A percentile compares a stretch with the other conserved stretches of the same genome.
Conservation (phyloP, 2,888 invertebrate genomes). For the Tetragnatha montana region DNA sequence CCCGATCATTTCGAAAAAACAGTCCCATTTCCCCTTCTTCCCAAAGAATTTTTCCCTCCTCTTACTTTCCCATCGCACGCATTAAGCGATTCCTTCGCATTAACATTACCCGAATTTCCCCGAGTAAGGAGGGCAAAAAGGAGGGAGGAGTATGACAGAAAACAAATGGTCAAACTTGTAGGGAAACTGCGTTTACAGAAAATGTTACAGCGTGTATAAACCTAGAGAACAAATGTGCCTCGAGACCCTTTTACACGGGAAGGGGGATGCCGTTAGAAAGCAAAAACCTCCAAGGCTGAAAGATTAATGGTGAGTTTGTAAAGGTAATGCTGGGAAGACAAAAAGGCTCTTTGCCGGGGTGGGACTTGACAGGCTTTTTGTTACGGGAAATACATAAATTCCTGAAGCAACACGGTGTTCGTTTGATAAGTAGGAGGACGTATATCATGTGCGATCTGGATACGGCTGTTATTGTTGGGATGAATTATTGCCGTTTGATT, state of each 20-base stretch:
- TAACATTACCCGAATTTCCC: constrained; percentile 35
- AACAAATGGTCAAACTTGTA: constrained; percentile 64
- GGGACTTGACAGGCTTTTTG: constrained; percentile 15
- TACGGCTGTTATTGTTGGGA: neutral
- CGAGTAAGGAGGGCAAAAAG: neutral
- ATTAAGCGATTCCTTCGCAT: constrained; percentile 42
- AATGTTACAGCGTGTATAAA: constrained; percentile 64
- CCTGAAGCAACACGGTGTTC: constrained; percentile 11
- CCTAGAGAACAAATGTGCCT: constrained; percentile 59
- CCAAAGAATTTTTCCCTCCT: neutral
- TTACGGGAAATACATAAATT: constrained; percentile 40
- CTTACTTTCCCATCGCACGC: constrained; percentile 9
- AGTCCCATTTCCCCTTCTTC: neutral
- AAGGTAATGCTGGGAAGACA: constrained; percentile 54
- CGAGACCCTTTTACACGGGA: constrained; percentile 46
- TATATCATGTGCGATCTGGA: neutral
- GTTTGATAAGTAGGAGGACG: constrained; percentile 1
- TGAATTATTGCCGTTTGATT: neutral
- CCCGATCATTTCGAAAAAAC: neutral
- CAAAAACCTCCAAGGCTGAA: constrained; percentile 48
- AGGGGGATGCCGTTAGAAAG: constrained; percentile 28
- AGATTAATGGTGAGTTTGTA: constrained; percentile 56
- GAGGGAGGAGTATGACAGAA: constrained; percentile 13
- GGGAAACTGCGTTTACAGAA: constrained; percentile 64
- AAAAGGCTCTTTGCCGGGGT: constrained; percentile 40